phyloP scores from a whole-genome alignment of 1,140 invertebrate species.

The Drosophila leontia region DNA sequence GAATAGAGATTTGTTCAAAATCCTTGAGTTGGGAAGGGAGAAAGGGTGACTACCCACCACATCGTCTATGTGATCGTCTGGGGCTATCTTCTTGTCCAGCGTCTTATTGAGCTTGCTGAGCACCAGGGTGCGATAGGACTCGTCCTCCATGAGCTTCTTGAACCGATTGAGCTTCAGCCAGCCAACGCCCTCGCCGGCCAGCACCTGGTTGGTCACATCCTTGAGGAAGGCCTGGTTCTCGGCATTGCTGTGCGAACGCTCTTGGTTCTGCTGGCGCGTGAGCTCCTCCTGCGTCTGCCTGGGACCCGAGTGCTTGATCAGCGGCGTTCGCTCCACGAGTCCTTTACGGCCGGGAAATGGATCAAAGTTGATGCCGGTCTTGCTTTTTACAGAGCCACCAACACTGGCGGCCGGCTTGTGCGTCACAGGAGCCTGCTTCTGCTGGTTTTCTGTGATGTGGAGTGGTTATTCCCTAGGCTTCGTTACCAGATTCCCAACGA shows the following conservation, averaged over 20 bases:
- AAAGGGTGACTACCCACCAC: conserved; percentile 89
- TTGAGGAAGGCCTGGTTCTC: conserved; percentile 95
- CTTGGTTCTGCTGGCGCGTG: conserved; percentile 88
- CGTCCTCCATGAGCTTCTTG: conserved; percentile 99
- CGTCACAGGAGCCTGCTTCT: conserved; percentile 59
- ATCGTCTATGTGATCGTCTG: conserved; percentile 98
- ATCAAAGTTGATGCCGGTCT: conserved; percentile 89
- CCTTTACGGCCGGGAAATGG: conserved; percentile 93
- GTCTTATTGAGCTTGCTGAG: conserved; percentile 97
- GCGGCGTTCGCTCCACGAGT: conserved; percentile 94
- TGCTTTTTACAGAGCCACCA: conserved; percentile 84
- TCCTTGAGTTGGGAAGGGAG: neutral
- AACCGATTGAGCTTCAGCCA: conserved; percentile 98
- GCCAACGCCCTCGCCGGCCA: conserved; percentile 98
- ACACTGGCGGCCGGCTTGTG: conserved; percentile 76
- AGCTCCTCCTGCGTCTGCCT: conserved; percentile 88
- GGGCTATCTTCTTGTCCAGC: conserved; percentile 96
- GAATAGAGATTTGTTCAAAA: neutral
- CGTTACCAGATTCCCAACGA: fast-evolving
- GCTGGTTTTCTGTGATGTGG: conserved; percentile 60
- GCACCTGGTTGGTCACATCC: conserved; percentile 94
- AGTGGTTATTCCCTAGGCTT: neutral
- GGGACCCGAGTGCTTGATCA: conserved; percentile 93
- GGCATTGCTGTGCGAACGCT: conserved; percentile 90
- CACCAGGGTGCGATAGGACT: conserved; percentile 98